phyloP scores from a whole-genome alignment of 2,888 invertebrate species.

The Acanthacorydalis orientalis region DNA sequence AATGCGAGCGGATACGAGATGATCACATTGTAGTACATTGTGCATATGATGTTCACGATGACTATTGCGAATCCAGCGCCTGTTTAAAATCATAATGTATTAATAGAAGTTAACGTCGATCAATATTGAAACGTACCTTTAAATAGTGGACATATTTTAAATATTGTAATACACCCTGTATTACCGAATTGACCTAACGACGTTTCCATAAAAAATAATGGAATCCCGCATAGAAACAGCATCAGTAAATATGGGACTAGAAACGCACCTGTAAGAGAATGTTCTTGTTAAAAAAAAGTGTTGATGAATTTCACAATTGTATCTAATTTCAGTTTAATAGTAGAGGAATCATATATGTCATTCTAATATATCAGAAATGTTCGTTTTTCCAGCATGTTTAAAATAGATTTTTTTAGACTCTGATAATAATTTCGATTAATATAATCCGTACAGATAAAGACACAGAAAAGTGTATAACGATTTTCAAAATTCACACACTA shows the following conservation, averaged over 20 bases:
- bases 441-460: too few species aligned
- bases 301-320: too few species aligned
- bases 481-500: too few species aligned
- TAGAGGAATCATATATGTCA: too few species aligned
- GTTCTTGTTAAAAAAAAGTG: too few species aligned
- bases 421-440: too few species aligned
- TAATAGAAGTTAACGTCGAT: neutral
- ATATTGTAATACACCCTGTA: slow-evolving; percentile 65
- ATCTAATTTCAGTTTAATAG: too few species aligned
- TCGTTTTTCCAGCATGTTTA: too few species aligned
- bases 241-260: slow-evolving; percentile 73
- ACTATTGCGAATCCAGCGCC: slow-evolving; percentile 76
- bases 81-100: slow-evolving; percentile 21
- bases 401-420: too few species aligned
- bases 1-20: slow-evolving; percentile 74
- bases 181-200: slow-evolving; percentile 73
- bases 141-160: slow-evolving; percentile 64
- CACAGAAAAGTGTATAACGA: too few species aligned
- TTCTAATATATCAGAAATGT: too few species aligned
- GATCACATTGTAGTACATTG: slow-evolving; percentile 71
- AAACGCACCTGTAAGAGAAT: slow-evolving; percentile 53
- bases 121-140: slow-evolving; percentile 45
- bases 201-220: slow-evolving; percentile 76
- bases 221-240: slow-evolving; percentile 66
- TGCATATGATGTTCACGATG: slow-evolving; percentile 62